phyloP scores from a whole-genome alignment of 2,797 vertebrate genomes.

The Cyprinella venusta region DNA sequence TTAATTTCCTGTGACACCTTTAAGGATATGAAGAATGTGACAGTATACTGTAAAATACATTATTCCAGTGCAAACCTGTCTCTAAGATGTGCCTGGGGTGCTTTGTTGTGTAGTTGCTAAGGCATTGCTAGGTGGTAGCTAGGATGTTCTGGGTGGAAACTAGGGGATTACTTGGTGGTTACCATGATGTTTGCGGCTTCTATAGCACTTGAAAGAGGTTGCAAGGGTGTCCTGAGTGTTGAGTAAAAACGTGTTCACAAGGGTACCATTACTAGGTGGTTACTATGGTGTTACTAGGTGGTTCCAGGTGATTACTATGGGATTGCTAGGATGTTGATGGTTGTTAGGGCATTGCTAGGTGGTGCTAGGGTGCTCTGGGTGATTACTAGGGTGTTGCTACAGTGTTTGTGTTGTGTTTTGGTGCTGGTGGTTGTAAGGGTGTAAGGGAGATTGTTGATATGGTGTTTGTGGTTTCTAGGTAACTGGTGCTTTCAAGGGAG shows the following conservation, averaged over 20 bases:
- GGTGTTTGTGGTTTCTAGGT: not conserved
- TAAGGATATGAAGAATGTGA: not conserved
- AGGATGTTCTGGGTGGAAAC: not conserved
- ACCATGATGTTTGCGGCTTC: not conserved
- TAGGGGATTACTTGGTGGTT: not conserved
- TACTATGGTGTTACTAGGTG: not conserved
- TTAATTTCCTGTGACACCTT: not conserved
- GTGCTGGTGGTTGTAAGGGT: not conserved
- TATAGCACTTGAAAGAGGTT: not conserved
- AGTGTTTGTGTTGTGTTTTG: not conserved
- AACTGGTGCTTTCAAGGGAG: no score
- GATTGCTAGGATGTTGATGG: not conserved
- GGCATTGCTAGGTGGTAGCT: not conserved
- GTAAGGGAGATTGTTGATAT: no score
- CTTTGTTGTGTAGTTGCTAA: not conserved
- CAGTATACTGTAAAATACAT: not conserved
- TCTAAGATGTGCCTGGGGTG: not conserved
- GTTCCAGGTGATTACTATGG: not conserved
- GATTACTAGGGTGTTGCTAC: not conserved
- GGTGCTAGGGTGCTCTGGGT: not conserved
- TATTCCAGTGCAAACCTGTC: not conserved
- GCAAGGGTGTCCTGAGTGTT: not conserved
- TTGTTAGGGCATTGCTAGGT: not conserved
- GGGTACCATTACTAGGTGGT: not conserved
- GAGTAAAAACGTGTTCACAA: not conserved